A percentile compares a stretch with the other conserved stretches of the same genome.
These are phyloP conservation scores for Dasypus novemcinctus DNA, from an alignment of 2,113 vertebrate species.

Conservation along the genomic window DNA sequence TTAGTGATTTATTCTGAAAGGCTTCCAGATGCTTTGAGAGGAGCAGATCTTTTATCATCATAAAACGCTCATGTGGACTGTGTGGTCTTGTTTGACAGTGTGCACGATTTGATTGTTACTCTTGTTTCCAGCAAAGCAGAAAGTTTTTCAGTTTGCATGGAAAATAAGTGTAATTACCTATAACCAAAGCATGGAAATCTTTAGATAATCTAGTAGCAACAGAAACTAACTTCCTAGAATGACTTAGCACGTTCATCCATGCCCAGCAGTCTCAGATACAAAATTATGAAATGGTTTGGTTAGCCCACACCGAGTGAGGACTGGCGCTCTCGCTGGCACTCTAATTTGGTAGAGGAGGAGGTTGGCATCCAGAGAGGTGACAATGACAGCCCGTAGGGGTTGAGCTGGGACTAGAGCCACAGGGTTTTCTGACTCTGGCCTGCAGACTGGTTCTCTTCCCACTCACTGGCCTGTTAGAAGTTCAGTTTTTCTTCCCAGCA, in stretches of 20 bases:
- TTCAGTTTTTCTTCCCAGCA: background rate
- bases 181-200: conserved; percentile 18
- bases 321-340: background rate
- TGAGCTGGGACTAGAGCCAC: background rate
- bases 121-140: background rate
- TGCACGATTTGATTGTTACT: background rate
- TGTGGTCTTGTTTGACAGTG: background rate
- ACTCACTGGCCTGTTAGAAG: background rate
- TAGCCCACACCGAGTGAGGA: background rate
- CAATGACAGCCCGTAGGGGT: too few relatives aligned
- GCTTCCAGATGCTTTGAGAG: conserved; percentile 13
- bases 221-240: conserved; percentile 62
- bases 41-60: background rate
- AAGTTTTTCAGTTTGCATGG: conserved; percentile 8
- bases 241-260: conserved; percentile 66
- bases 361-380: background rate
- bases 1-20: conserved; percentile 48
- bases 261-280: conserved; percentile 38
- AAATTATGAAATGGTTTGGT: background rate
- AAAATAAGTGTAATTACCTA: background rate
- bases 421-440: background rate
- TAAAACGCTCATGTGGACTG: background rate
- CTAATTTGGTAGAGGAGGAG: background rate
- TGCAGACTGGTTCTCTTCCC: background rate
- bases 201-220: conserved; percentile 50